phyloP scores from a whole-genome alignment of 2,797 vertebrate genomes.

The Phoxinus dragarum region DNA sequence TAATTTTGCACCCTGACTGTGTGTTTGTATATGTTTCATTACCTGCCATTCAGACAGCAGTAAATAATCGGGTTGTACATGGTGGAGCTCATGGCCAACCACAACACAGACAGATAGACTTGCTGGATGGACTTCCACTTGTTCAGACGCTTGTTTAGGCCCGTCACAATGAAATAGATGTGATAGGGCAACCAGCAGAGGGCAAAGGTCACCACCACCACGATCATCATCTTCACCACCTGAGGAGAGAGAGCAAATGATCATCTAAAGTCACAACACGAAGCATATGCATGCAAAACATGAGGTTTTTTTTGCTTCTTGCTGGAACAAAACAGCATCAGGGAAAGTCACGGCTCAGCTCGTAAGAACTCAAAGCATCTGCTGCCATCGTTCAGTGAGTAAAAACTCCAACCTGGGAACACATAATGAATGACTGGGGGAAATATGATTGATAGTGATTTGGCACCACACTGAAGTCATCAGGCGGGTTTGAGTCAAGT shows the following conservation, averaged over 20 bases:
- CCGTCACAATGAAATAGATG: constrained; percentile 85
- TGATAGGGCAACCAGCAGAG: constrained; percentile 91
- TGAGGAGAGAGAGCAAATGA: constrained; percentile 65
- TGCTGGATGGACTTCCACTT: constrained; percentile 90
- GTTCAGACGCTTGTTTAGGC: constrained; percentile 80
- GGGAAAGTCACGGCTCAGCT: constrained; percentile 14
- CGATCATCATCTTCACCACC: constrained; percentile 94
- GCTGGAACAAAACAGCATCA: constrained; percentile 3
- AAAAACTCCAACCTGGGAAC: not conserved
- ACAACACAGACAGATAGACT: constrained; percentile 85
- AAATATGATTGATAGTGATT: not conserved
- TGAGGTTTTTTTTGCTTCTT: not conserved
- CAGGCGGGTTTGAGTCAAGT: not conserved
- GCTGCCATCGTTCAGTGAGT: not conserved
- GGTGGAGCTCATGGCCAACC: constrained; percentile 89
- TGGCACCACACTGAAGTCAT: constrained; percentile 8
- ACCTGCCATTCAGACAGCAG: constrained; percentile 89
- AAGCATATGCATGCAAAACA: not conserved
- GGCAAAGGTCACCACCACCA: constrained; percentile 88
- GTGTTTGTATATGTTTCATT: constrained; percentile 35
- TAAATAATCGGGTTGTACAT: constrained; percentile 92
- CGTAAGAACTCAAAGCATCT: constrained; percentile 3
- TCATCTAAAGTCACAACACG: not conserved
- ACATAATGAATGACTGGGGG: not conserved
- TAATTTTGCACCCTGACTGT: not conserved